Evolutionary conservation across 2,797 vertebrate species (phyloP).

Genomic region (Microctenopoma steveboyesi): DNA sequence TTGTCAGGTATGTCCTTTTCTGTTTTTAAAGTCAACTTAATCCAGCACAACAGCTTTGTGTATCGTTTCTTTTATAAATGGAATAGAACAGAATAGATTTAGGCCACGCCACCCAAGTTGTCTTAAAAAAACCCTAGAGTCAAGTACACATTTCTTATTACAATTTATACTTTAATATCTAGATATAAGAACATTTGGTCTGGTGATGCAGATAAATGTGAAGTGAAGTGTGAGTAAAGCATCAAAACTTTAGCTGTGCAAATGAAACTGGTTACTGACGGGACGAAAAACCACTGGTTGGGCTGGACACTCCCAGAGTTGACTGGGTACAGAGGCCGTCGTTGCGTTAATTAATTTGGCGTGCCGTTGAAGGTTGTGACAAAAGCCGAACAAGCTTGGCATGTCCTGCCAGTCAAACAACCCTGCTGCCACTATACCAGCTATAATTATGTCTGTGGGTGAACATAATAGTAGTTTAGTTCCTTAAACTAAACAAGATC

Average conservation of each 20-base stretch:
- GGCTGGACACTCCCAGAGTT: background rate
- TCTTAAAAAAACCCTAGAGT: background rate
- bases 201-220: background rate
- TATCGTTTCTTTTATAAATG: too few species aligned
- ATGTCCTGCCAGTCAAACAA: background rate
- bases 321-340: background rate
- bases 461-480: background rate
- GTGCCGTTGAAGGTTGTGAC: too few species aligned
- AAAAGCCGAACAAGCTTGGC: background rate
- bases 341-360: background rate
- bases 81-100: too few species aligned
- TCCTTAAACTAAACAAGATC: background rate
- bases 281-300: background rate
- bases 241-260: background rate
- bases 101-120: too few species aligned
- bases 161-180: background rate
- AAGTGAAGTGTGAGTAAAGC: background rate
- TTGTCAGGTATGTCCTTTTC: background rate
- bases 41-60: too few species aligned
- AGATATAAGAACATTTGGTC: background rate
- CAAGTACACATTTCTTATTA: background rate
- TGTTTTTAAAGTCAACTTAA: too few species aligned
- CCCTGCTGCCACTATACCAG: background rate
- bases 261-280: background rate
- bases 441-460: too few species aligned